These are phyloP conservation scores for Apeira syringaria DNA, from an alignment of 2,888 invertebrate species.

Conservation along the genomic window DNA sequence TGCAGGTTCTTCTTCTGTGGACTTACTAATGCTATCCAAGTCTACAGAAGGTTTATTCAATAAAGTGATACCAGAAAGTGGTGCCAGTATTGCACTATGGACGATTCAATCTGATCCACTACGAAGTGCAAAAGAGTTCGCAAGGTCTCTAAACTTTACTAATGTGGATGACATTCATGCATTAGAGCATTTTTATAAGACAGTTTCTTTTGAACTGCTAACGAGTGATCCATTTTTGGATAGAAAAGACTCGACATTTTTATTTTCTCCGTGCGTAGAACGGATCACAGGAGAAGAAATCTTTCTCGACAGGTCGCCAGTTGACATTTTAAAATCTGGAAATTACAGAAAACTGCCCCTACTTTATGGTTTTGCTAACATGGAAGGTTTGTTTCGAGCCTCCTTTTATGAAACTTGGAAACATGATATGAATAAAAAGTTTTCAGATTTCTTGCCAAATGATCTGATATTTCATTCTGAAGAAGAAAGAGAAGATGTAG, in stretches of 20 bases:
- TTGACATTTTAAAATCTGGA: slow-evolving; percentile 35
- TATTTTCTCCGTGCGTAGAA: slow-evolving; percentile 7
- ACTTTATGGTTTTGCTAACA: slow-evolving; percentile 32
- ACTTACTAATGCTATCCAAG: slow-evolving; percentile 45
- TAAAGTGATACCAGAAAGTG: slow-evolving; percentile 54
- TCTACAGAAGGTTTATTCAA: slow-evolving; percentile 47
- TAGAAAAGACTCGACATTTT: slow-evolving; percentile 9
- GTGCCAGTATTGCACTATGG: slow-evolving; percentile 35
- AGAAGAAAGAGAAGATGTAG: slow-evolving; percentile 37
- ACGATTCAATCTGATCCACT: slow-evolving; percentile 45
- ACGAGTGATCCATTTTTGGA: slow-evolving; percentile 25
- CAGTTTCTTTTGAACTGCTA: slow-evolving; percentile 37
- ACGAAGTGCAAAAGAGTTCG: slow-evolving; percentile 42
- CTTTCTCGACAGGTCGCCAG: slow-evolving; percentile 37
- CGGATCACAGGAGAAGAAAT: slow-evolving; percentile 6
- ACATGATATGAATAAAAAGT: slow-evolving; percentile 39
- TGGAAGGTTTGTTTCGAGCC: slow-evolving; percentile 40
- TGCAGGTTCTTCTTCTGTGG: slow-evolving; percentile 48
- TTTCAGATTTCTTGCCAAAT: slow-evolving; percentile 51
- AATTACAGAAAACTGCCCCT: slow-evolving; percentile 36
- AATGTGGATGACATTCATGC: slow-evolving; percentile 41
- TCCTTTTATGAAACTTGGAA: slow-evolving; percentile 32
- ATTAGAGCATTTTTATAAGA: slow-evolving; percentile 51
- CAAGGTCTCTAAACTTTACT: slow-evolving; percentile 35
- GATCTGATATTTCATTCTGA: slow-evolving; percentile 40